Evolutionary conservation across 2,888 invertebrate genomes (phyloP).

Genomic region (Drosophila phalerata): DNA sequence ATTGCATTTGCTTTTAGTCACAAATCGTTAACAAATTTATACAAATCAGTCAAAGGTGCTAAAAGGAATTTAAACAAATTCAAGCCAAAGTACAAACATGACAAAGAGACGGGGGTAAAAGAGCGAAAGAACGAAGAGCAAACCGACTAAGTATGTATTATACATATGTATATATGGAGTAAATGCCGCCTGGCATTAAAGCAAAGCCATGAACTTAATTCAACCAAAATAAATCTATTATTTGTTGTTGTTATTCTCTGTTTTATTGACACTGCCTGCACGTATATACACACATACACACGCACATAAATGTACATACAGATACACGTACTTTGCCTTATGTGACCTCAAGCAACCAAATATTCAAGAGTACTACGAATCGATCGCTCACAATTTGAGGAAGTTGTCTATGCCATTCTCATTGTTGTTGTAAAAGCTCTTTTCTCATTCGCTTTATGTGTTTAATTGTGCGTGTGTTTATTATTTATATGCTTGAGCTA

Average conservation of each 20-base stretch:
- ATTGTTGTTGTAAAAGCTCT: conserved; percentile 65
- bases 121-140: conserved; percentile 2
- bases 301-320: not conserved
- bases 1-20: conserved; percentile 15
- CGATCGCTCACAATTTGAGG: conserved; percentile 55
- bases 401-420: conserved; percentile 50
- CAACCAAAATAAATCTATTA: conserved; percentile 6
- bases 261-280: conserved; percentile 44
- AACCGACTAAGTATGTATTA: not conserved
- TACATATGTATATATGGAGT: not conserved
- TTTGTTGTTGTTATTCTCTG: conserved; percentile 13
- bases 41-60: conserved; percentile 42
- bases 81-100: conserved; percentile 37
- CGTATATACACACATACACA: no score
- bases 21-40: conserved; percentile 22
- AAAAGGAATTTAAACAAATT: conserved; percentile 38
- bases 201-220: conserved; percentile 21
- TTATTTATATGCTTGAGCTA: conserved; percentile 11
- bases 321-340: conserved; percentile 43
- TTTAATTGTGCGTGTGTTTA: conserved; percentile 60
- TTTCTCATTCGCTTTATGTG: conserved; percentile 29
- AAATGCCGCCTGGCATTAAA: conserved; percentile 47
- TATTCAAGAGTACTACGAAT: conserved; percentile 33
- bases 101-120: conserved; percentile 28
- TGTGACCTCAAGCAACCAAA: conserved; percentile 75